A percentile compares a stretch with the other conserved stretches of the same genome.
These are phyloP conservation scores for Anarhynchus alexandrinus DNA, from an alignment of 2,113 vertebrate genomes.

Conservation along the genomic window DNA sequence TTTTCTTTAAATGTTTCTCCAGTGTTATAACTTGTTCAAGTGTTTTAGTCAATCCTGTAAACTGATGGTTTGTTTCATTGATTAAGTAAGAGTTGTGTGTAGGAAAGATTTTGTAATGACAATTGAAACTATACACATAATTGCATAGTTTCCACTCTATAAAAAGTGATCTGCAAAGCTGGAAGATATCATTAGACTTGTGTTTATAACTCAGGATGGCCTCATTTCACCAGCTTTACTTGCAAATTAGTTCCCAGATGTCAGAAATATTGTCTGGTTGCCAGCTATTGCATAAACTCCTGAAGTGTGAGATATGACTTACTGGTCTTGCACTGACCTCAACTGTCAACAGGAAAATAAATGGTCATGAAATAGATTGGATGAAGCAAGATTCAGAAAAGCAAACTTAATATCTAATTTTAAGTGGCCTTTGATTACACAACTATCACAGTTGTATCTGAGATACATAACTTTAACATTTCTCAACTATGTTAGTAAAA, in stretches of 20 bases:
- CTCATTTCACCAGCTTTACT: slow-evolving; percentile 41
- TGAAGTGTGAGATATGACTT: slow-evolving; percentile 41
- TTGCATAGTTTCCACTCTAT: slow-evolving; percentile 37
- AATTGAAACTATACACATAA: slow-evolving; percentile 23
- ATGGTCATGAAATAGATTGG: background rate
- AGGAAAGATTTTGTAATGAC: slow-evolving; percentile 48
- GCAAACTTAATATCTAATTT: slow-evolving; percentile 4
- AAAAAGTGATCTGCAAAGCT: slow-evolving; percentile 36
- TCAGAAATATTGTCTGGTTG: slow-evolving; percentile 17
- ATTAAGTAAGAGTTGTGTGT: background rate
- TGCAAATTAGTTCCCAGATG: slow-evolving; percentile 59
- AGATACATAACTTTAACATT: background rate
- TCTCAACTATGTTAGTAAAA: background rate
- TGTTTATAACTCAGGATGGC: slow-evolving; percentile 58
- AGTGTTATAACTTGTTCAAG: background rate
- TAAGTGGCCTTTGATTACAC: background rate
- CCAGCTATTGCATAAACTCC: slow-evolving; percentile 50
- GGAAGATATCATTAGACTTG: slow-evolving; percentile 49
- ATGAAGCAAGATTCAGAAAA: slow-evolving; percentile 36
- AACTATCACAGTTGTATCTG: background rate
- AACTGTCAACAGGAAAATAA: slow-evolving; percentile 48
- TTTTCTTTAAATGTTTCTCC: background rate
- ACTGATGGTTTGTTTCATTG: slow-evolving; percentile 23
- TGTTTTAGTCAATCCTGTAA: background rate
- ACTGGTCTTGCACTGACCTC: slow-evolving; percentile 43